Base-by-base conservation (phyloP, 2,888 invertebrate species). In the Petrophora chlorosata region DNA sequence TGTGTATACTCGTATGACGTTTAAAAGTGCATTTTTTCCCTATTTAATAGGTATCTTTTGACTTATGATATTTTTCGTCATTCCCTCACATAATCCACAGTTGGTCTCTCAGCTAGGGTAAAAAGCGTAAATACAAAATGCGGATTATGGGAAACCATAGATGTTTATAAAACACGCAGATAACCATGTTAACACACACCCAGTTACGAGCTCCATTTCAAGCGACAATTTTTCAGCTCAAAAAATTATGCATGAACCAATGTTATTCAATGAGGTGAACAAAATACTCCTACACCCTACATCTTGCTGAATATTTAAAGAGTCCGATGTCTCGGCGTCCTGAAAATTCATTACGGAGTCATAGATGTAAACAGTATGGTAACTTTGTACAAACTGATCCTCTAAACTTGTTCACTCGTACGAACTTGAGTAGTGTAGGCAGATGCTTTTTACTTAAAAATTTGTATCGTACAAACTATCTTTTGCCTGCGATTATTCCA, bases 191-290 rank as follows among this genome's bases (percentile, higher is more conserved):
- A 33, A 19, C 39, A 8, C 35, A 39, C 13, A 38, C 26, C 26
- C 19, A 33, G 36, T 32, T 38, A 35, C 30, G 29, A 23, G 17
- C 19, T 16, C 9, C 19, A 16, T 34, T 19, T 35, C 35, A 33
- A 53, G 67, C 65, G 75, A 74, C 78, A 74, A 72, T 69, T 73
- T 71, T 67, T 70, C 62, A 65, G 64, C 63, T 65, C 64, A 56
- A 73, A 85, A 86, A 87, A 86, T 84, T 86, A 88, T 88, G 81
- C 85, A 88, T 85, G 85, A 86, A 76, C 74, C 84, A 76, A 85
- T 84, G 85, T 82, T 84, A 88, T 85, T 89, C 88, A 87, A 88
- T 87, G 86, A 86, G 82, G 85, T 85, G 81, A 68, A 82, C 83
- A 67, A 60, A 72, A 75, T 72, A 64, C 73, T 65, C 44, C 63